A percentile compares a stretch with the other conserved stretches of the same genome.
These are phyloP conservation scores for Plusia festucae DNA, from an alignment of 2,888 invertebrate genomes.

Conservation along the genomic window DNA sequence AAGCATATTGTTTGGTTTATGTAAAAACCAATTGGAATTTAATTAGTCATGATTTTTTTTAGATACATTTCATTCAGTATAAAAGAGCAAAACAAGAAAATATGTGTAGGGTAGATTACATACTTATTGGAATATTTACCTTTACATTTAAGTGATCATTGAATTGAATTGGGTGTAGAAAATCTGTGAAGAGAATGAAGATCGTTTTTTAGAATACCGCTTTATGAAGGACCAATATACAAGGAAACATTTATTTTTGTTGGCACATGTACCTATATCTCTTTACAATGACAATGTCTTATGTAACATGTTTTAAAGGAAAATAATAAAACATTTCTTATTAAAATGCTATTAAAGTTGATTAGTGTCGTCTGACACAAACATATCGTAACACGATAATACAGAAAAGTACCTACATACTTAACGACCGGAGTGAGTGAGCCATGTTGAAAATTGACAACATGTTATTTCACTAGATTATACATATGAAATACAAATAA, in stretches of 20 bases:
- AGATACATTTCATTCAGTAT: background rate
- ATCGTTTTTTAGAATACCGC: slow-evolving; percentile 24
- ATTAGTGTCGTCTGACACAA: slow-evolving; percentile 49
- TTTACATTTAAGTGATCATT: slow-evolving; percentile 54
- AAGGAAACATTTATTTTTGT: slow-evolving; percentile 49
- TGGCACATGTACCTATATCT: slow-evolving; percentile 43
- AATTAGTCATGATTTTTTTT: background rate
- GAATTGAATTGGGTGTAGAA: slow-evolving; percentile 40
- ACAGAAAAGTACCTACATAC: slow-evolving; percentile 62
- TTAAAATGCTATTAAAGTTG: slow-evolving; percentile 40
- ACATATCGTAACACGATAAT: slow-evolving; percentile 56
- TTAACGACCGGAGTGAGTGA: slow-evolving; percentile 70
- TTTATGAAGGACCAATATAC: slow-evolving; percentile 34
- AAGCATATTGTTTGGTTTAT: background rate
- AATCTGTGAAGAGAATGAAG: slow-evolving; percentile 52
- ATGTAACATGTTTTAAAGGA: slow-evolving; percentile 47
- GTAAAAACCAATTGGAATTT: background rate
- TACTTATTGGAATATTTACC: slow-evolving; percentile 44
- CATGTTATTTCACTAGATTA: slow-evolving; percentile 61
- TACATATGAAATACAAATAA: slow-evolving; percentile 39
- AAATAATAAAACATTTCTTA: slow-evolving; percentile 36
- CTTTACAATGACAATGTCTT: slow-evolving; percentile 46
- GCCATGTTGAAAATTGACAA: slow-evolving; percentile 84
- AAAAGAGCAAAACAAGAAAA: slow-evolving; percentile 20
- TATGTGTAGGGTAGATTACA: slow-evolving; percentile 34